Conservation (phyloP, 2,797 vertebrate species). For the Lycodopsis pacificus region DNA sequence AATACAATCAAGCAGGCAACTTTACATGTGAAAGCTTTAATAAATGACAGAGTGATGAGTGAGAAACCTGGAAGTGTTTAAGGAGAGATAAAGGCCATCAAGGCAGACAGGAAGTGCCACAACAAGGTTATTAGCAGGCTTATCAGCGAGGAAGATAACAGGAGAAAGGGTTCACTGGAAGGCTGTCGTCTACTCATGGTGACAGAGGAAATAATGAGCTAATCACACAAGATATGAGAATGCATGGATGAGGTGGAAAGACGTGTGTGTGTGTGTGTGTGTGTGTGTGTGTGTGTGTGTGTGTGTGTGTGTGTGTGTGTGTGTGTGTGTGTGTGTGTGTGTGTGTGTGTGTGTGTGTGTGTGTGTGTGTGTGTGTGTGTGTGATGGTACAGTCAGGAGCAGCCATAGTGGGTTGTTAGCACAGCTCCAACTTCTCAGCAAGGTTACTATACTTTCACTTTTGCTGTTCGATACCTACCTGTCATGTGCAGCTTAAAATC, state of each 20-base stretch:
- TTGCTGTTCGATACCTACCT: too few relatives aligned
- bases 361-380: too few relatives aligned
- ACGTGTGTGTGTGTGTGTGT: too few relatives aligned
- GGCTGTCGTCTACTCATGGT: constrained; percentile 49
- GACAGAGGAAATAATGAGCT: constrained; percentile 67
- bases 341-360: too few relatives aligned
- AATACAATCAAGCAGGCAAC: constrained; percentile 11
- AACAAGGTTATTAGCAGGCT: constrained; percentile 66
- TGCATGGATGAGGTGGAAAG: constrained; percentile 5
- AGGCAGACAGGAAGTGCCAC: constrained; percentile 52
- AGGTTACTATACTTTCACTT: too few relatives aligned
- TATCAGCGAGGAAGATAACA: constrained; percentile 68
- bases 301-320: too few relatives aligned
- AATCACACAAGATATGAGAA: constrained; percentile 46
- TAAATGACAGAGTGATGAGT: constrained; percentile 13
- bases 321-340: too few relatives aligned
- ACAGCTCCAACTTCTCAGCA: too few relatives aligned
- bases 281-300: background rate
- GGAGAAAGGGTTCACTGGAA: constrained; percentile 53
- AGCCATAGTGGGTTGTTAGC: too few relatives aligned
- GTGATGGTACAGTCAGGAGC: too few relatives aligned
- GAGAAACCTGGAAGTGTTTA: constrained; percentile 42
- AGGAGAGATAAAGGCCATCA: constrained; percentile 52
- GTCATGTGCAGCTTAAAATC: too few relatives aligned
- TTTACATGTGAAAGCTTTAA: constrained; percentile 8